Evolutionary conservation across 2,888 invertebrate genomes (phyloP), one percentile per base, ranked within the genome.

Genomic region (Parasteatoda lunata): DNA sequence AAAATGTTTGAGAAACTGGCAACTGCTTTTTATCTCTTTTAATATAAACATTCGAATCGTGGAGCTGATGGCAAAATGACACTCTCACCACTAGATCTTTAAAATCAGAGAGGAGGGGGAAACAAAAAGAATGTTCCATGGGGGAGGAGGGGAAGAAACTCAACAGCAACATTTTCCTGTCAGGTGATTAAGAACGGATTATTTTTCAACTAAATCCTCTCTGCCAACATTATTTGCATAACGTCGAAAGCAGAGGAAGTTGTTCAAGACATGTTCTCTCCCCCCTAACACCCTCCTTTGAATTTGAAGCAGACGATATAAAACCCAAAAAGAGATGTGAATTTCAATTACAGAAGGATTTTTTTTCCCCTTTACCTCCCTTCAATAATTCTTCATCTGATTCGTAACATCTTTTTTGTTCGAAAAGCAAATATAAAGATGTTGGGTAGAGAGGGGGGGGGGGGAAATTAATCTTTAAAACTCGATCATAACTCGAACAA

Each of bases 211-310:
- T 65, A 47, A 79, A 79, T 72, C 69, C 79, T 49, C 73, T 75
- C 45, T 64, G 52, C 68, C 48, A 30, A 30, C 64, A 30, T 54
- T 83, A 83, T 83, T 83, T 83, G 82, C 76, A 83, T 77, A 77
- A 59, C 49, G 82, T 77, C 70, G 77, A 51, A 83, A 81, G 54
- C 80, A 81, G 80, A 66, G 76, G 69, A 68, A 77, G 70, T 77
- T 76, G 70, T 70, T 77, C 54, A 13, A 59, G n/a, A 59, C 59
- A 13, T 59, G 59, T 59, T 59, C 59, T 59, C 54, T 59, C 59
- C 4, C n/a, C n/a, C 59, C 59, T 9, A 13, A 59, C 59, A 59
- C 59, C 59, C 59, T 59, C 59, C n/a, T 59, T n/a, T 11, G n/a
- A 59, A 9, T n/a, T 30, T 30, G 30, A 30, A 30, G 30, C 30